phyloP scores from a whole-genome alignment of 2,113 vertebrate species.

The Myanophis thanlyinensis region DNA sequence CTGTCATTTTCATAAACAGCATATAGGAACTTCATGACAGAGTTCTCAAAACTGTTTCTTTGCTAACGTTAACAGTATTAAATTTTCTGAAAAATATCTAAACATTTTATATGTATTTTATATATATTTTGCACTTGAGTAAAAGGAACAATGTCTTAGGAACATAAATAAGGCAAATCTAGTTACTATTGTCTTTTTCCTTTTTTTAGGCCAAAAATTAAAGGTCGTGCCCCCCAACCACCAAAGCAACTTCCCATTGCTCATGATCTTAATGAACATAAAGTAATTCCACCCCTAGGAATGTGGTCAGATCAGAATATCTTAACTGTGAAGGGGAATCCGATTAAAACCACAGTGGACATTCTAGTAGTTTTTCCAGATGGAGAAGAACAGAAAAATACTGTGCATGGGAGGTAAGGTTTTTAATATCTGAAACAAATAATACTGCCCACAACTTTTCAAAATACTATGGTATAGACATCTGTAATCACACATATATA shows the following conservation, averaged over 20 bases:
- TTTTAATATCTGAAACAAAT: conserved; percentile 1
- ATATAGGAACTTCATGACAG: neutral
- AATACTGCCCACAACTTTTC: neutral
- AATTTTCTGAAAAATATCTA: neutral
- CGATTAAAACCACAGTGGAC: conserved; percentile 69
- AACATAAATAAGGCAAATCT: neutral
- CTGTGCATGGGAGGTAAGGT: conserved; percentile 82
- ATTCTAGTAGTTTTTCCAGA: conserved; percentile 78
- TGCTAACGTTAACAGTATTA: neutral
- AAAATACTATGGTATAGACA: neutral
- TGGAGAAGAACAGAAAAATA: conserved; percentile 73
- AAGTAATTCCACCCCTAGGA: conserved; percentile 54
- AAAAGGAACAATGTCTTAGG: neutral
- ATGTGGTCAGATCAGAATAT: conserved; percentile 68
- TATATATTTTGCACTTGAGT: too few relatives aligned
- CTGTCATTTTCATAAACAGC: neutral
- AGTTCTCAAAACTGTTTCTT: neutral
- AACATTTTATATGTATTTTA: neutral
- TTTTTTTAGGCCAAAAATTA: conserved; percentile 83
- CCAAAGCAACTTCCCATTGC: conserved; percentile 75
- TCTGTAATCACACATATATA: neutral
- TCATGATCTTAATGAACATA: conserved; percentile 60
- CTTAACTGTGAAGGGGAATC: conserved; percentile 76
- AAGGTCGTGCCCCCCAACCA: conserved; percentile 80
- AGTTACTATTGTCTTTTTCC: conserved; percentile 13